Percentiles rank a stretch among this genome's conserved stretches.
Conservation (phyloP, 2,113 vertebrate species). For the Osmerus eperlanus region DNA sequence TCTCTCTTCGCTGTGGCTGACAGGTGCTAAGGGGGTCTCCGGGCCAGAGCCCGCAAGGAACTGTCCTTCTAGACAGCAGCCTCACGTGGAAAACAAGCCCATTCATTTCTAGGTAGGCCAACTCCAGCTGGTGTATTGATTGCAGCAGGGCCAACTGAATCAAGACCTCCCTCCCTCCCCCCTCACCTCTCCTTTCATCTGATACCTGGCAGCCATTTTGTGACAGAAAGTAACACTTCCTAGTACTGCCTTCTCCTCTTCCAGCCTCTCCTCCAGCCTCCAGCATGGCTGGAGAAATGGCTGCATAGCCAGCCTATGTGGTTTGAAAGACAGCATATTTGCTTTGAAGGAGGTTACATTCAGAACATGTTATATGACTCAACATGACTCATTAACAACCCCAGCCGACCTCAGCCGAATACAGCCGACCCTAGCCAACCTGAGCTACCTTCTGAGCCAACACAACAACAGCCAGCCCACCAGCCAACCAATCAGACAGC, state of each 20-base stretch:
- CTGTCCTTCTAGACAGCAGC: constrained; percentile 13
- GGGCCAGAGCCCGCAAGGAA: not conserved
- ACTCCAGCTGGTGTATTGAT: constrained; percentile 11
- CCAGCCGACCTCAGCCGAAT: constrained; percentile 18
- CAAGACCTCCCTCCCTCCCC: constrained; percentile 8
- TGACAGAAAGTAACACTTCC: not conserved
- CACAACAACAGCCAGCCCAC: not conserved
- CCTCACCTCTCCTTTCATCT: constrained; percentile 2
- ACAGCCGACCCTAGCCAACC: not conserved
- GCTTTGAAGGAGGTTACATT: no score
- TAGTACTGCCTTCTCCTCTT: no score
- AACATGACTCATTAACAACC: not conserved
- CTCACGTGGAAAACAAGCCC: not conserved
- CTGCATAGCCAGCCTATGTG: not conserved
- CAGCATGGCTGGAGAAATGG: not conserved
- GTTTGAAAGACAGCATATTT: not conserved
- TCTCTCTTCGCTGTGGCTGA: no score
- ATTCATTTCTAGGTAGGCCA: constrained; percentile 16
- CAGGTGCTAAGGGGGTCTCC: no score
- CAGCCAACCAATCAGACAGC: not conserved
- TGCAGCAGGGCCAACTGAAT: constrained; percentile 3
- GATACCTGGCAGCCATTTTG: constrained; percentile 16
- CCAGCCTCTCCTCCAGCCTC: not conserved
- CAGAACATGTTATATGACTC: not conserved
- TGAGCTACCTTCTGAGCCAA: not conserved